phyloP scores from a whole-genome alignment of 1,140 invertebrate genomes.

The Polypedilum pembai region DNA sequence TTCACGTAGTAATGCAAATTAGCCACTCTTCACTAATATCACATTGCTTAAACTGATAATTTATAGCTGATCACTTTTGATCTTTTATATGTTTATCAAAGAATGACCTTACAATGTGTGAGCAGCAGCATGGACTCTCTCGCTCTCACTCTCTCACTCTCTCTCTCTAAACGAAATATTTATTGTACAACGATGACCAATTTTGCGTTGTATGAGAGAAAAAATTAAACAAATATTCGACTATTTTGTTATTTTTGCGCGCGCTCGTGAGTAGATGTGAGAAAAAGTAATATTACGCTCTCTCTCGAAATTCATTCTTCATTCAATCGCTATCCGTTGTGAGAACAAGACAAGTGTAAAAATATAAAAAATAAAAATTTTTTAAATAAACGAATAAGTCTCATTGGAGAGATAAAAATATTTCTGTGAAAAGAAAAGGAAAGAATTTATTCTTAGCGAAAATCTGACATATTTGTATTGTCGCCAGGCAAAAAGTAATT shows the following conservation, averaged over 20 bases:
- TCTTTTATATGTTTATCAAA: no score
- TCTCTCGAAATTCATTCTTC: background rate
- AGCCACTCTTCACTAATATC: no score
- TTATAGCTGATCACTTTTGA: no score
- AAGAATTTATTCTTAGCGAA: background rate
- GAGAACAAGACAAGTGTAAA: conserved; percentile 3
- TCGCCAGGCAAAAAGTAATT: background rate
- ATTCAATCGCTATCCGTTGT: background rate
- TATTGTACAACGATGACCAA: no score
- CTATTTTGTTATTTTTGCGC: background rate
- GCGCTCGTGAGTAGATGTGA: background rate
- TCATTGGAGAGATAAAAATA: background rate
- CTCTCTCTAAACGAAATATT: no score
- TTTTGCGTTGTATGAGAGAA: background rate
- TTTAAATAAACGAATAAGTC: background rate
- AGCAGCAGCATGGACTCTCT: no score
- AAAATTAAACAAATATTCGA: conserved; percentile 13
- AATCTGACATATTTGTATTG: background rate
- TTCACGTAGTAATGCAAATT: no score
- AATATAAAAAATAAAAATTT: background rate
- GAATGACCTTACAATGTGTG: no score
- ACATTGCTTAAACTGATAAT: no score
- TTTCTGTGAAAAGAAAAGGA: background rate
- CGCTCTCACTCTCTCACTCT: no score
- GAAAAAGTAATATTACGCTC: background rate